Evolutionary conservation across 2,797 vertebrate genomes (phyloP).

Genomic region (Rhinogobio ventralis): DNA sequence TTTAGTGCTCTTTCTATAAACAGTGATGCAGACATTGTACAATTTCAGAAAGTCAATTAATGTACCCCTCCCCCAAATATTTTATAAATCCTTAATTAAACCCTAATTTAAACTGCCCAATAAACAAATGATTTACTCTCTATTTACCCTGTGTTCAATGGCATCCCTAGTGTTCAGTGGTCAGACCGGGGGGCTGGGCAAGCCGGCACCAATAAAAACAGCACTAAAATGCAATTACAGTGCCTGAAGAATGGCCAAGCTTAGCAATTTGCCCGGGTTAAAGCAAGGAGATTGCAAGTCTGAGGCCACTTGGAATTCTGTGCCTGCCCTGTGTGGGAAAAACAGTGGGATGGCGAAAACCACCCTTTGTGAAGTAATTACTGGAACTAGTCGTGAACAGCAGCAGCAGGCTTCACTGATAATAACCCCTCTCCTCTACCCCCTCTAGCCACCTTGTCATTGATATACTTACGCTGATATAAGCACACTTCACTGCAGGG

Average conservation of each 20-base stretch:
- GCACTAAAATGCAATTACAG: constrained; percentile 86
- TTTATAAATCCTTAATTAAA: constrained; percentile 60
- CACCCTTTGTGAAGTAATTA: constrained; percentile 86
- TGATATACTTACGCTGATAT: constrained; percentile 65
- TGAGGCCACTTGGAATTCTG: constrained; percentile 83
- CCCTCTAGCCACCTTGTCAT: constrained; percentile 75
- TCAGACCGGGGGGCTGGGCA: constrained; percentile 74
- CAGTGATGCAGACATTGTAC: background rate
- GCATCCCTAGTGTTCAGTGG: constrained; percentile 37
- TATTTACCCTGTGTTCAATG: constrained; percentile 72
- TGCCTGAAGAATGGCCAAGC: constrained; percentile 83
- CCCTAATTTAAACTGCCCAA: constrained; percentile 68
- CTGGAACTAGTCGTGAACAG: constrained; percentile 83
- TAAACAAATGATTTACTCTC: constrained; percentile 78
- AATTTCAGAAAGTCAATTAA: background rate
- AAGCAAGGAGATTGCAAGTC: constrained; percentile 83
- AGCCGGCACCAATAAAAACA: constrained; percentile 81
- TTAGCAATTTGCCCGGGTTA: constrained; percentile 82
- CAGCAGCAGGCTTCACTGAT: constrained; percentile 78
- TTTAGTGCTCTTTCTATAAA: background rate
- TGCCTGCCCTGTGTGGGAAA: constrained; percentile 86
- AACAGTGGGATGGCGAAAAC: constrained; percentile 82
- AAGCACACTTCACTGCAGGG: constrained; percentile 34
- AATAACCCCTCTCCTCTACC: constrained; percentile 76
- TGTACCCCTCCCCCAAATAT: constrained; percentile 59